Evolutionary conservation across 2,113 vertebrate species (phyloP).

Genomic region (Erythrolamprus reginae): DNA sequence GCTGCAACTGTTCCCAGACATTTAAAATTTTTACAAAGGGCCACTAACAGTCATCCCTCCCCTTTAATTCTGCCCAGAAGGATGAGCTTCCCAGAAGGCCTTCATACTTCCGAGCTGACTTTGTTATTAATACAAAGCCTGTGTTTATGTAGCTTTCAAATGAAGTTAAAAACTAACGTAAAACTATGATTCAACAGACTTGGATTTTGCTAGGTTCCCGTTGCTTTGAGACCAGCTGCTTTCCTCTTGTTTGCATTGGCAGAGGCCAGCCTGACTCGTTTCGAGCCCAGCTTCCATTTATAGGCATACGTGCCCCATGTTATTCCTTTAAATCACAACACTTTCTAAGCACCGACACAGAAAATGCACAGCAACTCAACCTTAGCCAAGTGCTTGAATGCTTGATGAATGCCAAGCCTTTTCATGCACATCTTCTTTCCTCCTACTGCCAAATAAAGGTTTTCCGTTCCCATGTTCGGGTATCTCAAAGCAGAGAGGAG

Average conservation of each 20-base stretch:
- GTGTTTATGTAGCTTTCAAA: slow-evolving; percentile 27
- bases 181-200: slow-evolving; percentile 34
- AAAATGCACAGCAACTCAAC: background rate
- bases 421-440: background rate
- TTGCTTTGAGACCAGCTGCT: slow-evolving; percentile 28
- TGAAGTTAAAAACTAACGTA: slow-evolving; percentile 25
- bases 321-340: slow-evolving; percentile 51
- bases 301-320: slow-evolving; percentile 52
- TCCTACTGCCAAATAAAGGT: background rate
- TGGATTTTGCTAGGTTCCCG: slow-evolving; percentile 33
- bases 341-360: slow-evolving; percentile 34
- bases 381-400: background rate
- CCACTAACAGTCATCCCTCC: background rate
- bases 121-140: slow-evolving; percentile 27
- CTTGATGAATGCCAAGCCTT: background rate
- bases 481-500: background rate
- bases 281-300: slow-evolving; percentile 57
- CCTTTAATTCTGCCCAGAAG: slow-evolving; percentile 1
- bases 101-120: slow-evolving; percentile 9
- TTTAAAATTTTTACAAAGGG: background rate
- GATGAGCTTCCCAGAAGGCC: slow-evolving; percentile 23
- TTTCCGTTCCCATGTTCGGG: background rate
- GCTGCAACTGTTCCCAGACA: background rate
- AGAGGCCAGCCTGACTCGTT: slow-evolving; percentile 23
- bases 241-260: slow-evolving; percentile 58